Evolutionary conservation across 2,888 invertebrate genomes (phyloP).

Genomic region (Drosophila parthenogenetica): DNA sequence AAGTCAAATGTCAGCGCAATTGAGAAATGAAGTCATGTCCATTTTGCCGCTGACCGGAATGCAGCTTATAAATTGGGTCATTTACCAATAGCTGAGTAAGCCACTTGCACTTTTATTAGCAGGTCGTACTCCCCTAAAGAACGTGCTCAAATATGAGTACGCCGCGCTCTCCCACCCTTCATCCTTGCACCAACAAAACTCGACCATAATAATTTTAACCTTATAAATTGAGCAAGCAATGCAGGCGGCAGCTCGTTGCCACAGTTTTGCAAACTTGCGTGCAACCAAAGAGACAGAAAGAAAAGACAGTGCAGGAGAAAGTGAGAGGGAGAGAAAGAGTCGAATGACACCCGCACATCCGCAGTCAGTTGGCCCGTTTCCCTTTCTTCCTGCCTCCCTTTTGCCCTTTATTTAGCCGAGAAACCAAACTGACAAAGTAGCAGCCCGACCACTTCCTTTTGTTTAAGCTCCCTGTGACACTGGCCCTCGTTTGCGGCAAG

Average conservation of each 20-base stretch:
- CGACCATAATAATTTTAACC: constrained; percentile 75
- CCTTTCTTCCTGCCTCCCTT: not conserved
- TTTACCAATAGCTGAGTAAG: constrained; percentile 73
- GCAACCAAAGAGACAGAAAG: constrained; percentile 68
- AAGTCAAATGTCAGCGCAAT: constrained; percentile 52
- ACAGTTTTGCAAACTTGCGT: constrained; percentile 82
- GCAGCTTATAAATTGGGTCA: constrained; percentile 77
- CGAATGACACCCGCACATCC: constrained; percentile 69
- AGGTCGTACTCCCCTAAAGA: constrained; percentile 47
- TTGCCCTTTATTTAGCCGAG: constrained; percentile 30
- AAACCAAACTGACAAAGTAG: constrained; percentile 79
- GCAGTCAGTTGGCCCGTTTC: constrained; percentile 46
- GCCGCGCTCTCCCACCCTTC: not conserved
- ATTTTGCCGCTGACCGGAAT: constrained; percentile 66
- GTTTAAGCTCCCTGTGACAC: constrained; percentile 78
- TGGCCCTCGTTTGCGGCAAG: constrained; percentile 62
- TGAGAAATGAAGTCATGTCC: constrained; percentile 47
- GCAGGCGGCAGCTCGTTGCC: constrained; percentile 55
- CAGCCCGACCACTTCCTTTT: constrained; percentile 79
- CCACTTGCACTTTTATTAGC: constrained; percentile 80
- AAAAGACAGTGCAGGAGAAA: not conserved
- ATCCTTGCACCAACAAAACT: constrained; percentile 1
- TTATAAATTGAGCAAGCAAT: constrained; percentile 72
- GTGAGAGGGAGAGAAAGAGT: constrained; percentile 56
- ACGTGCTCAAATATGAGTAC: constrained; percentile 40